These are phyloP conservation scores for Cataglyphis albicans DNA, from an alignment of 2,888 invertebrate genomes.

Conservation along the genomic window DNA sequence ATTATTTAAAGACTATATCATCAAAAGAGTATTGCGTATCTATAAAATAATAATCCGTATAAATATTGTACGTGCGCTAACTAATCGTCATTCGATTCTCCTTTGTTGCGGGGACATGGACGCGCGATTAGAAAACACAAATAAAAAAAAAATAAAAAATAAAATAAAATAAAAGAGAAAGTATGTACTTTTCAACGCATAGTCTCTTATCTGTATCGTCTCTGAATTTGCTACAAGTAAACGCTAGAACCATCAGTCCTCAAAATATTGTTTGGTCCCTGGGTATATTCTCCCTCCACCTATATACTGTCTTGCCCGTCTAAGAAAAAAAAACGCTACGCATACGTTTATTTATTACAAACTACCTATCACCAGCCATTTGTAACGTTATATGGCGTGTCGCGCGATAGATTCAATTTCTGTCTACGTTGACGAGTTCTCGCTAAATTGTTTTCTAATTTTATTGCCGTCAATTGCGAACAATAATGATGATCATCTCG, in stretches of 20 bases:
- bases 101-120: constrained; percentile 1
- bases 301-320: constrained; percentile 69
- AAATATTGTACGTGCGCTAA: constrained; percentile 34
- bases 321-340: constrained; percentile 57
- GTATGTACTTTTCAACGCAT: constrained; percentile 67
- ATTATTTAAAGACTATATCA: constrained; percentile 68
- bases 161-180: constrained; percentile 17
- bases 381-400: constrained; percentile 43
- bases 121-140: constrained; percentile 10
- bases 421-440: constrained; percentile 13
- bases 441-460: constrained; percentile 31
- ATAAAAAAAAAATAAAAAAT: not conserved
- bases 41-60: constrained; percentile 43
- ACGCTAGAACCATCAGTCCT: constrained; percentile 84
- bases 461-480: constrained; percentile 24
- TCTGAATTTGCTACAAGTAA: constrained; percentile 81
- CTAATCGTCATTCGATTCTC: constrained; percentile 25
- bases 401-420: constrained; percentile 49
- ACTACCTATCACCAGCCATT: constrained; percentile 76
- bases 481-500: not conserved
- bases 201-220: constrained; percentile 72
- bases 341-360: constrained; percentile 54
- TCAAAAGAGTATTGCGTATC: constrained; percentile 41
- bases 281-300: constrained; percentile 76
- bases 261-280: constrained; percentile 83